Base-by-base conservation (phyloP, 2,797 vertebrate genomes). In the Austrolebias charrua region DNA sequence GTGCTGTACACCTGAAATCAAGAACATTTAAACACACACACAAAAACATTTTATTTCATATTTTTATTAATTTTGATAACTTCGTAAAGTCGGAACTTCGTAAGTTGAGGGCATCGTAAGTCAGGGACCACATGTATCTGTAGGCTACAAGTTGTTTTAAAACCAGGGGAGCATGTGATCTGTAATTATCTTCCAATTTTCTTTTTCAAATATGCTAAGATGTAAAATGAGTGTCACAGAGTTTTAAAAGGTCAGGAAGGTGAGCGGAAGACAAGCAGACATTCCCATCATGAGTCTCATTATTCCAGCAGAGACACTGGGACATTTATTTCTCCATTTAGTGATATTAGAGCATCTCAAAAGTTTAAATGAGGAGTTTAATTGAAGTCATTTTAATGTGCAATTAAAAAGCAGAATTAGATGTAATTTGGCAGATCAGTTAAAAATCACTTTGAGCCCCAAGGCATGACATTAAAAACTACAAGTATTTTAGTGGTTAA, bases 291-390 rank as follows among this genome's bases (percentile, higher is more conserved):
- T 48, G 18, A 71, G 64, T 82, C 69, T 77, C 77, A 87, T 86
- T 82, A 86, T 63, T 59, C 61, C 55, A 55, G 54, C n/a, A 47
- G 62, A 47, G 71, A 53, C 47, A 38, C 54, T 20, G 5, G 29
- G 52, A 69, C 40, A 49, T 64, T 60, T 63, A 35, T 55, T 60
- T 59, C 18, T 50, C 55, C 19, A 55, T 61, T 44, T 51, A 10
- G 14, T 71, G 75, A 71, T 64, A n/a, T 67, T 60, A 67, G 47
- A 77, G 56, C 62, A 66, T 79, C 35, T 58, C 64, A 45, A 81
- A 80, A 81, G 81, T 88, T 75, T 56, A 73, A 78, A 61, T 63
- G 56, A 73, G 60, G 73, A 75, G 82, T 79, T 80, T 38, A 79
- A 76, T 76, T 73, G 42, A 82, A 81, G 56, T 49, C 4, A 43